Evolutionary conservation across 1,140 invertebrate genomes (phyloP).

Genomic region (Kradibia gibbosae): DNA sequence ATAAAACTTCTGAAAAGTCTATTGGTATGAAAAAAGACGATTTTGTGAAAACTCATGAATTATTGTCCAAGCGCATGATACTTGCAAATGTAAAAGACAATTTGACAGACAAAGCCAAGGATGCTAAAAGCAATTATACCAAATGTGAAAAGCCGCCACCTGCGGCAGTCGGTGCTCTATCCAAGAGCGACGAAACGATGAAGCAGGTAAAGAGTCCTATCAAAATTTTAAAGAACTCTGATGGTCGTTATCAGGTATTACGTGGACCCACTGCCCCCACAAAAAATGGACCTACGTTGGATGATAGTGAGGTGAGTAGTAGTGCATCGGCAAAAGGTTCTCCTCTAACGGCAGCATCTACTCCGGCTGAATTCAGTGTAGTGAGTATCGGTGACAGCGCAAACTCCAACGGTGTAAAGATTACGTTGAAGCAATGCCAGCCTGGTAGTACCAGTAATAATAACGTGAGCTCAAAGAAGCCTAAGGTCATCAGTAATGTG

Average conservation of each 20-base stretch:
- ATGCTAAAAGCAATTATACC: neutral
- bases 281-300: neutral
- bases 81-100: neutral
- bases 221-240: slow-evolving; percentile 66
- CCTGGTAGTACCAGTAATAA: slow-evolving; percentile 46
- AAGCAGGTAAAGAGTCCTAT: slow-evolving; percentile 65
- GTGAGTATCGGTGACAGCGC: slow-evolving; percentile 62
- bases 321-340: slow-evolving; percentile 26
- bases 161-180: neutral
- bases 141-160: neutral
- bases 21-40: neutral
- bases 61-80: neutral
- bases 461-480: slow-evolving; percentile 56
- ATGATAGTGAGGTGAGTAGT: neutral
- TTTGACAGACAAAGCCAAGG: neutral
- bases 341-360: neutral
- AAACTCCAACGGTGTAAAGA: slow-evolving; percentile 66
- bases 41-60: neutral
- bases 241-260: slow-evolving; percentile 64
- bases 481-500: slow-evolving; percentile 65
- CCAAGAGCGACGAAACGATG: neutral
- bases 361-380: slow-evolving; percentile 59
- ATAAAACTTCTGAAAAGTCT: neutral
- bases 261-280: slow-evolving; percentile 33
- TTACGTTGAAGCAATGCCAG: slow-evolving; percentile 65